Evolutionary conservation across 2,113 vertebrate species (phyloP), one percentile per base, ranked within the genome.

Genomic region (Sinocyclocheilus grahami): DNA sequence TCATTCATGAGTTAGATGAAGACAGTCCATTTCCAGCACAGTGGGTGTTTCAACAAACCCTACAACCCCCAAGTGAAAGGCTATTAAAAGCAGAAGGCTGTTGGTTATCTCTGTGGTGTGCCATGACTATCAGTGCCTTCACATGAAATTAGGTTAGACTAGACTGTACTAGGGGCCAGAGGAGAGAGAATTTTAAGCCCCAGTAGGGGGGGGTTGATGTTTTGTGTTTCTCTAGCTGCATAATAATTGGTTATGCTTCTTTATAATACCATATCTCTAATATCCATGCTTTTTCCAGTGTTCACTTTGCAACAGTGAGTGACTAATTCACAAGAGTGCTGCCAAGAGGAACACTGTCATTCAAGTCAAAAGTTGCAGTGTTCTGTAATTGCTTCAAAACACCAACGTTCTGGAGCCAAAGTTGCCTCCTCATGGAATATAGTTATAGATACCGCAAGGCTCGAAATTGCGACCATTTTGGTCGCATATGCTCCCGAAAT

Each of bases 81-180:
- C 46, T 80, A 76, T 77, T 22, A 86, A 53, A 80, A 85, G 65
- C 82, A 82, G 20, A 83, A 84, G 78, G 60, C 65, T 82, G 63
- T 58, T 79, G 78, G 85, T 24, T 80, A 82, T 84, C 39, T 27
- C 63, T 87, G 62, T 74, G 72, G 53, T 71, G 37, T 55, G 12
- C 55, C 65, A 86, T 77, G 27, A 63, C 53, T 30, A 69, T 53
- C 62, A 83, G 82, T 55, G 39, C 60, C 81, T 78, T 76, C 71
- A 82, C 33, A 67, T 83, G 0, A 65, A 83, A 24, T 46, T 72
- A 81, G 24, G 12, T 63, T 72, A 30, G 33, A 72, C 42, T 33
- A 74, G 18, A 63, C 65, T 82, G 55, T 37, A 62, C 39, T 62
- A 30, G 42, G 20, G 53, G 58, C 74, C 24, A 46, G 51, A n/a